These are phyloP conservation scores for Orchestia grillus DNA, from an alignment of 1,140 invertebrate species.

Conservation along the genomic window DNA sequence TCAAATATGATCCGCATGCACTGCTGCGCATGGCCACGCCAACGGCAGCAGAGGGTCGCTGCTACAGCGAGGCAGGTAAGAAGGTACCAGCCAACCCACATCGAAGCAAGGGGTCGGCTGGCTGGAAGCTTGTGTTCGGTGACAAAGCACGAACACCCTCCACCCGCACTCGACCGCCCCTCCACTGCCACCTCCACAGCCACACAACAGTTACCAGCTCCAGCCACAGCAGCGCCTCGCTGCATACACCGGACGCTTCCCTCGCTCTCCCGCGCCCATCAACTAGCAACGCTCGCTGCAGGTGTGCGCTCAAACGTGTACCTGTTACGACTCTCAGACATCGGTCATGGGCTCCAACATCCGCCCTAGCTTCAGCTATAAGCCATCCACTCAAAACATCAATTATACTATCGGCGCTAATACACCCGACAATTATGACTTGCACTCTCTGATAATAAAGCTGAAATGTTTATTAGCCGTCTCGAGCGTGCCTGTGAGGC, in stretches of 20 bases:
- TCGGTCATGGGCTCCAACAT: background rate
- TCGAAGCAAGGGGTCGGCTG: background rate
- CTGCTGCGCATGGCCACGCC: background rate
- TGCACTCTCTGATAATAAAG: background rate
- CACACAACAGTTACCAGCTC: background rate
- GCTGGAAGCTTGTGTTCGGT: background rate
- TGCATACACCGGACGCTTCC: background rate
- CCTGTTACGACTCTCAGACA: no score
- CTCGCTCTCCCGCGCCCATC: background rate
- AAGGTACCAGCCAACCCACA: background rate
- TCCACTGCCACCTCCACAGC: background rate
- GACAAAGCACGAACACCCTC: background rate
- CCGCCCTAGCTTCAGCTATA: no score
- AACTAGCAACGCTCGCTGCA: background rate
- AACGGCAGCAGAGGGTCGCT: background rate
- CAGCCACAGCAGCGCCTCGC: background rate
- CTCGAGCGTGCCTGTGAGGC: no score
- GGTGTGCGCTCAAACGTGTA: background rate
- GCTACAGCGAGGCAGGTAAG: background rate
- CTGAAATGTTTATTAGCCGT: background rate
- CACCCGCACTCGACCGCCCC: background rate
- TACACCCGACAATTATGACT: background rate
- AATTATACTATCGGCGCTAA: no score
- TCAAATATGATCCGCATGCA: background rate
- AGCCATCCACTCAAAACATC: no score